Conservation (phyloP, 1,140 invertebrate genomes). For the Mya arenaria region DNA sequence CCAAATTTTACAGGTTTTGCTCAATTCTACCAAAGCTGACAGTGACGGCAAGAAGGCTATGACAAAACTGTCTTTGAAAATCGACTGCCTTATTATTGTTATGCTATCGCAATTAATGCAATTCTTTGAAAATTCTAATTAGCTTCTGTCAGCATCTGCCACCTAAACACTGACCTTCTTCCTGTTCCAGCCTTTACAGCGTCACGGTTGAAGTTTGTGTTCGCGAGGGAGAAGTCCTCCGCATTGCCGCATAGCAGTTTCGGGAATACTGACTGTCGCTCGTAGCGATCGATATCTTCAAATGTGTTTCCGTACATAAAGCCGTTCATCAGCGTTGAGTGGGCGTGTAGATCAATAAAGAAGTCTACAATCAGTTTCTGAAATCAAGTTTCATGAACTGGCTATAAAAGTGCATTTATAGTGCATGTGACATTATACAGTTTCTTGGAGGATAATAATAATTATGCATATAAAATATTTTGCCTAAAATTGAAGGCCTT, state of each 20-base stretch:
- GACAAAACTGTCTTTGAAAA: too few species aligned
- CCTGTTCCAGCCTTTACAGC: conserved; percentile 92
- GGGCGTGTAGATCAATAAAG: conserved; percentile 96
- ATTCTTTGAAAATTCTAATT: too few species aligned
- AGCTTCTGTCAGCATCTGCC: too few species aligned
- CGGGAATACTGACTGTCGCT: conserved; percentile 88
- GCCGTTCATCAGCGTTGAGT: conserved; percentile 94
- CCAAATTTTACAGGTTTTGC: too few species aligned
- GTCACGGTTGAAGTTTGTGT: conserved; percentile 96
- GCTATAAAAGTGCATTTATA: background rate
- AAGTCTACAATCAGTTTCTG: conserved; percentile 91
- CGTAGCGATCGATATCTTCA: conserved; percentile 86
- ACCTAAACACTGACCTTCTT: conserved; percentile 85
- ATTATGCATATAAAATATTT: conserved; percentile 2
- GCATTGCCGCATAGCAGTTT: conserved; percentile 92
- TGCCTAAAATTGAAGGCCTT: conserved; percentile 19
- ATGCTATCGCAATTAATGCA: too few species aligned
- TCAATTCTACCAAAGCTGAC: too few species aligned
- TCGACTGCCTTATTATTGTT: too few species aligned
- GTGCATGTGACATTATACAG: background rate
- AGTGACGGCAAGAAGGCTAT: too few species aligned
- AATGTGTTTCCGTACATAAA: conserved; percentile 98
- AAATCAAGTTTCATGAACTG: conserved; percentile 28
- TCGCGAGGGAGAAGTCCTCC: conserved; percentile 90
- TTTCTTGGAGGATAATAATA: background rate